Evolutionary conservation across 2,888 invertebrate genomes (phyloP).

Genomic region (Drosophila dives): DNA sequence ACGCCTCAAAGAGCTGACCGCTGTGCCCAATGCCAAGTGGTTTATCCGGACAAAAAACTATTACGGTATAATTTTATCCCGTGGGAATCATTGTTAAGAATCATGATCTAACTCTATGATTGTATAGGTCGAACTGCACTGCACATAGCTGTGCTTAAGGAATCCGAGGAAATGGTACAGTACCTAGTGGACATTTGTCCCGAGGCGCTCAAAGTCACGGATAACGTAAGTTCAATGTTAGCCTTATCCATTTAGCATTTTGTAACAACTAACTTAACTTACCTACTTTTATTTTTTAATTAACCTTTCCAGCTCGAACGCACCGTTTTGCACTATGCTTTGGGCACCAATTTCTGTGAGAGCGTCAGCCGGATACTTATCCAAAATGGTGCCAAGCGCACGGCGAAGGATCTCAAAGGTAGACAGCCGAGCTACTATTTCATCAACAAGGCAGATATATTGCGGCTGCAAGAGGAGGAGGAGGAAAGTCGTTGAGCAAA

Average conservation of each 20-base stretch:
- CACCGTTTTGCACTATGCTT: conserved; percentile 94
- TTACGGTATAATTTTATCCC: conserved; percentile 75
- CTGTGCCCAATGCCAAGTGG: conserved; percentile 82
- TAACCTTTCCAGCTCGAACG: conserved; percentile 89
- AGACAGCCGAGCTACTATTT: conserved; percentile 96
- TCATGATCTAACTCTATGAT: neutral
- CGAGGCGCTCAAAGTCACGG: conserved; percentile 90
- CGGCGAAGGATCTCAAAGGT: conserved; percentile 94
- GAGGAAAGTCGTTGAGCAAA: conserved; percentile 85
- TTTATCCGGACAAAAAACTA: conserved; percentile 84
- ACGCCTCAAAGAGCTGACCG: conserved; percentile 87
- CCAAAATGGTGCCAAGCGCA: conserved; percentile 92
- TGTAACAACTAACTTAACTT: neutral
- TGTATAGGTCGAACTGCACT: conserved; percentile 89
- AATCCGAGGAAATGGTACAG: conserved; percentile 92
- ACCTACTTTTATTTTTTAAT: neutral
- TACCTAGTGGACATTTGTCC: conserved; percentile 90
- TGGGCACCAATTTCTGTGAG: conserved; percentile 94
- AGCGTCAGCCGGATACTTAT: conserved; percentile 92
- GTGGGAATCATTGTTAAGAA: neutral
- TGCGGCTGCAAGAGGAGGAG: conserved; percentile 93
- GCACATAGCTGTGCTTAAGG: conserved; percentile 94
- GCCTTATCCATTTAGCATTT: neutral
- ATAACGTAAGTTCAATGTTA: conserved; percentile 88
- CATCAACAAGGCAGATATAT: conserved; percentile 95